Base-by-base conservation (phyloP, 2,888 invertebrate species). In the Trichopria drosophilae region DNA sequence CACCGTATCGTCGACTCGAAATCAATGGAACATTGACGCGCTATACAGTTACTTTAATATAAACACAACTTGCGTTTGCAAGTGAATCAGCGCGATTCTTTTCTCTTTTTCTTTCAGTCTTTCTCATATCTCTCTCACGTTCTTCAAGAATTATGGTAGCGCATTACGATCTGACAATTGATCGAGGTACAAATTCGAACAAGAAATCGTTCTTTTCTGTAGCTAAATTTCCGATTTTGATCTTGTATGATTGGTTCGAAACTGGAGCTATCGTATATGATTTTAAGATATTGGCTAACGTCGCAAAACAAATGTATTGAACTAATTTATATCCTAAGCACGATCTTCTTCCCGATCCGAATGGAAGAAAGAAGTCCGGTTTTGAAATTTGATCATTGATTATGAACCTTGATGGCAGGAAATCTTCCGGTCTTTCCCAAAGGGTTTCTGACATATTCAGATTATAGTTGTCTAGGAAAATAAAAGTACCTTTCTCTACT, bases 271-370 rank as follows among this genome's bases (percentile, higher is more conserved):
- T 73, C 32, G 76, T 77, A 63, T 77, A 84, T 53, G 80, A 77
- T 65, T 82, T 81, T 47, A 84, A 65, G 13, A 84, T 59, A 13
- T 78, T 78, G 3, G 80, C 80, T 9, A 84, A 55, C 3, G 79
- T 76, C 3, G 81, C 75, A 61, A 83, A 82, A 43, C 81, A 78
- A 6, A 84, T 66, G 40, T 81, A 77, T 58, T 84, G 82, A 1
- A 85, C 84, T 75, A 86, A 77, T 65, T 83, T 84, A 72, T 84
- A 84, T 1, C 86, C 86, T 81, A 86, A 82, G 68, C 86, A 86
- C 23, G 84, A 82, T 28, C 85, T 74, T 54, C 82, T 77, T 1
- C 85, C 86, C 4, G 82, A 82, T 1, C 84, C 84, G 67, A 85
- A 86, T 0, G 86, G 86, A 15, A 85, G 69, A 65, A 85, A 86